Evolutionary conservation across 2,797 vertebrate genomes (phyloP).

Genomic region (Phylloscopus collybita): DNA sequence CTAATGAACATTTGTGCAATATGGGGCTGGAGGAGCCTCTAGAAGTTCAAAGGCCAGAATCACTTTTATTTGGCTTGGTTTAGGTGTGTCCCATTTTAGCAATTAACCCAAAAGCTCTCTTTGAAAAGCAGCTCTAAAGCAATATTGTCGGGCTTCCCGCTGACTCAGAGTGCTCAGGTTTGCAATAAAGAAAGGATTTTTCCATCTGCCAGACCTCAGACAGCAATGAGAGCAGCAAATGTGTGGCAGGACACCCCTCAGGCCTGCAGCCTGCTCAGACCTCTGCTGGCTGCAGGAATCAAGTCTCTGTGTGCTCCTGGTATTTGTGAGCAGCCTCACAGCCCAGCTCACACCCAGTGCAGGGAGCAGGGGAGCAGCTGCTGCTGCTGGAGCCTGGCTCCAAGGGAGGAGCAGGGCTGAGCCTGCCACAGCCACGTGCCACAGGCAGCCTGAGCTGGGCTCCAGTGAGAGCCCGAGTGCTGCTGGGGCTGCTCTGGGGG

Average conservation of each 20-base stretch:
- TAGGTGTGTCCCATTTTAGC: neutral
- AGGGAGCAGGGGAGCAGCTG: neutral
- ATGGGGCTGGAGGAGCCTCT: neutral
- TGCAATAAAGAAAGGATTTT: neutral
- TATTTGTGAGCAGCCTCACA: neutral
- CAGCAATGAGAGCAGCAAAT: neutral
- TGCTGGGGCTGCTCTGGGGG: neutral
- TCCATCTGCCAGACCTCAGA: neutral
- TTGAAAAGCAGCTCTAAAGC: neutral
- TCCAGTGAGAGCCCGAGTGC: fast-evolving
- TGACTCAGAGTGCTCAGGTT: neutral
- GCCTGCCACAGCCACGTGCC: neutral
- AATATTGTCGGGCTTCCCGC: neutral
- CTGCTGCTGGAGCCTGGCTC: neutral
- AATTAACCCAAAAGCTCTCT: neutral
- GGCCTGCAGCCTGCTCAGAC: neutral
- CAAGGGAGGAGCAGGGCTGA: neutral
- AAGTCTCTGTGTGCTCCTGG: neutral
- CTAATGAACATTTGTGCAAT: neutral
- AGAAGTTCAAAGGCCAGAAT: neutral
- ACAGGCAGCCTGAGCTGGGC: neutral
- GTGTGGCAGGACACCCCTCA: neutral
- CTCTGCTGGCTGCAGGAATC: neutral
- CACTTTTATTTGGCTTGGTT: neutral
- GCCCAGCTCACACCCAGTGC: neutral